Conservation (phyloP, 2,888 invertebrate species). For the Eupithecia subumbrata region DNA sequence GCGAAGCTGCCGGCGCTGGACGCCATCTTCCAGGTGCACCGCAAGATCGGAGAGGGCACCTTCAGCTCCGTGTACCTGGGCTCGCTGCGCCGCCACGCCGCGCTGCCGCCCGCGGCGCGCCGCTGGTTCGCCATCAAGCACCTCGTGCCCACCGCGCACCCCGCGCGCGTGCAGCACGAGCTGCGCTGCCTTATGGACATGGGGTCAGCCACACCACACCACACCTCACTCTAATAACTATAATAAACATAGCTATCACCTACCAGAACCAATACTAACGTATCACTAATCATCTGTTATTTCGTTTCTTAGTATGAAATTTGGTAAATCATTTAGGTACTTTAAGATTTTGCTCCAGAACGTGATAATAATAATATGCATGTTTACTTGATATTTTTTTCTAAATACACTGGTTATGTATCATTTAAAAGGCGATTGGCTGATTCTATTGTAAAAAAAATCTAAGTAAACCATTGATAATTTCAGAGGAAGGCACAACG, state of each 20-base stretch:
- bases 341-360: not conserved
- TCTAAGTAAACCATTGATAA: not conserved
- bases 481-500: slow-evolving; percentile 90
- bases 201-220: slow-evolving; percentile 79
- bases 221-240: not conserved
- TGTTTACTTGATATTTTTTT: not conserved
- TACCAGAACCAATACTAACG: not conserved
- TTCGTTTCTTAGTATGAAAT: not conserved
- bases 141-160: slow-evolving; percentile 93
- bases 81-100: slow-evolving; percentile 81
- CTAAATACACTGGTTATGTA: too few species aligned
- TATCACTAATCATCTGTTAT: not conserved
- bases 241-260: too few species aligned
- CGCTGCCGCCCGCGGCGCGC: slow-evolving; percentile 68
- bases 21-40: slow-evolving; percentile 86
- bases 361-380: not conserved
- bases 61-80: slow-evolving; percentile 95
- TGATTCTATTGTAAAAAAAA: not conserved
- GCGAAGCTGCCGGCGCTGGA: slow-evolving; percentile 85
- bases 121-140: slow-evolving; percentile 93
- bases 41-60: slow-evolving; percentile 92
- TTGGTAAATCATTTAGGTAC: not conserved
- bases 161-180: slow-evolving; percentile 91
- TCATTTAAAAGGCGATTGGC: too few species aligned
- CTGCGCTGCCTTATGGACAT: slow-evolving; percentile 90